Evolutionary conservation across 2,888 invertebrate species (phyloP), one percentile per base, ranked within the genome.

Genomic region (Calephelis perditalis): DNA sequence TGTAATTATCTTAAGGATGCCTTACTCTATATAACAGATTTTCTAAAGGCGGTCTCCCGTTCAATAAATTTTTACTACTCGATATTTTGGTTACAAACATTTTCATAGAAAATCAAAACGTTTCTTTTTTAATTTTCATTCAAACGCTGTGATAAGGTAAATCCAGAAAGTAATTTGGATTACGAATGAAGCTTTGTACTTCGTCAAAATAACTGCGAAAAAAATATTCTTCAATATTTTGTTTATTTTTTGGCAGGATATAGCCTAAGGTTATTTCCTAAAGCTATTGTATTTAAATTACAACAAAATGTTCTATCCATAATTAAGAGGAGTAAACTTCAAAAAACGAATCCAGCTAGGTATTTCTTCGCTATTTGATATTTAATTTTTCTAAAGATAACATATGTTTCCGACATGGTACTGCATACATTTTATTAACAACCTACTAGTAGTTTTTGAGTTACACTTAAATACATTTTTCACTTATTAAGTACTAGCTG

Each of bases 131-230:
- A 70, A 72, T 73, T 75, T 70, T 70, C 49, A 59, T 67, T 65
- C 55, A 68, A 67, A 63, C 68, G 71, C 70, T 75, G 72, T 73
- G 75, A 74, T 73, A 60, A 64, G 70, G 67, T 64, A 67, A 69
- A 71, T 71, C 72, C 74, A 72, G 71, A 74, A 74, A 73, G 78
- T 74, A 79, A 80, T 80, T 81, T 77, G 73, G 74, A 73, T 70
- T 71, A 71, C 73, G 77, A 77, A 77, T 72, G 74, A 75, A 79
- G 77, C 74, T 78, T 65, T 68, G 49, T 49, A 9, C 26, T 49
- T n/a, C 49, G 26, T 26, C 49, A 49, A 49, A 49, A 26, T 49
- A 26, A 49, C 15, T 26, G 9, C 49, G 26, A 49, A 49, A 49
- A 49, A 10, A 15, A 49, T 26, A 49, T 49, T 49, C 49, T 49